Evolutionary conservation across 2,888 invertebrate genomes (phyloP).

Genomic region (Prosopocoilus inquinatus): DNA sequence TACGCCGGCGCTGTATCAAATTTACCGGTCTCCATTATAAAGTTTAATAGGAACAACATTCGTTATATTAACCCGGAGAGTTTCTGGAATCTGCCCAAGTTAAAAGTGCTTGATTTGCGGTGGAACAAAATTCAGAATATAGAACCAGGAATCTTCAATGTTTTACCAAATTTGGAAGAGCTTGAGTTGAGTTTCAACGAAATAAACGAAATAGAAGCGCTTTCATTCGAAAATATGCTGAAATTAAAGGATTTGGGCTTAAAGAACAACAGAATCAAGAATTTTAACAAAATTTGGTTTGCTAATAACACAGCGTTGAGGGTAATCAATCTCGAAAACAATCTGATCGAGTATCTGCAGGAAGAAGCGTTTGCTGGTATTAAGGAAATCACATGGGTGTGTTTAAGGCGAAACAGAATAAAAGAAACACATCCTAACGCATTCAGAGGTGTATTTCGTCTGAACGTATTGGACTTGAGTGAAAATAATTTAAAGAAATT

Average conservation of each 20-base stretch:
- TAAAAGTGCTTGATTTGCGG: slow-evolving; percentile 11
- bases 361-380: slow-evolving; percentile 1
- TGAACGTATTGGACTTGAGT: slow-evolving; percentile 8
- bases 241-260: too few relatives aligned
- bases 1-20: too few relatives aligned
- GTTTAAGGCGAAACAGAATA: not conserved
- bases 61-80: too few relatives aligned
- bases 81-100: slow-evolving; percentile 5
- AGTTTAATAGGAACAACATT: too few relatives aligned
- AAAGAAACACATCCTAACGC: slow-evolving; percentile 7
- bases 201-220: too few relatives aligned
- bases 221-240: too few relatives aligned
- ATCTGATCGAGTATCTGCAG: slow-evolving; percentile 3
- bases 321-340: not conserved
- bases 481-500: slow-evolving; percentile 5
- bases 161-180: slow-evolving; percentile 15
- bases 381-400: not conserved
- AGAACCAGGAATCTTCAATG: slow-evolving; percentile 11
- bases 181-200: slow-evolving; percentile 9
- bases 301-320: slow-evolving; percentile 4
- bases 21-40: too few relatives aligned
- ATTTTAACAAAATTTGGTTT: slow-evolving; percentile 9
- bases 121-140: slow-evolving; percentile 15
- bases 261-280: slow-evolving; percentile 6
- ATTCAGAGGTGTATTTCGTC: not conserved